Conservation (phyloP, 2,888 invertebrate species). For the Agonopterix heracliana region DNA sequence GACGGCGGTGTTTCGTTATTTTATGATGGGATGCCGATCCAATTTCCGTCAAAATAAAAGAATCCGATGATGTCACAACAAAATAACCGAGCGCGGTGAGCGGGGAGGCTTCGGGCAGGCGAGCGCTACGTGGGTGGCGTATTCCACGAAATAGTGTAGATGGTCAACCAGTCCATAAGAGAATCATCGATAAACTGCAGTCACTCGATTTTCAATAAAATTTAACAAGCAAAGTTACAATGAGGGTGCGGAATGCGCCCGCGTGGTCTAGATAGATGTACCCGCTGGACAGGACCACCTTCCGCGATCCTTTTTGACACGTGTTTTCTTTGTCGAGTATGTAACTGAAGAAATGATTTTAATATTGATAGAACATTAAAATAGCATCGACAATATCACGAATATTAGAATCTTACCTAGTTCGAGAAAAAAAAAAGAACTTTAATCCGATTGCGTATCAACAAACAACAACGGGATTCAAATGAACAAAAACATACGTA, state of each 20-base stretch:
- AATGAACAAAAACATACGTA: no score
- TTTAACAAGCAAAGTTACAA: slow-evolving; percentile 20
- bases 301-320: background rate
- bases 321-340: background rate
- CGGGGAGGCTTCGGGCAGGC: slow-evolving; percentile 25
- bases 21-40: background rate
- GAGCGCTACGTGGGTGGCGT: slow-evolving; percentile 63
- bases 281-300: slow-evolving; percentile 1
- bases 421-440: no score
- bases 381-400: no score
- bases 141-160: slow-evolving; percentile 61
- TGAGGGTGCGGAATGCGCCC: slow-evolving; percentile 23
- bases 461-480: no score
- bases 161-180: slow-evolving; percentile 36
- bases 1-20: no score
- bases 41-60: slow-evolving; percentile 1
- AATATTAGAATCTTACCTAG: no score
- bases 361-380: no score
- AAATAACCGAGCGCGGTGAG: slow-evolving; percentile 32
- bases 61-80: slow-evolving; percentile 19
- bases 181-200: slow-evolving; percentile 43
- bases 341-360: no score
- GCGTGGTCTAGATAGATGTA: background rate
- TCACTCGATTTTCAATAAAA: slow-evolving; percentile 40
- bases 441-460: no score